These are phyloP conservation scores for Zaprionus inermis DNA, from an alignment of 1,140 invertebrate species.

Conservation along the genomic window DNA sequence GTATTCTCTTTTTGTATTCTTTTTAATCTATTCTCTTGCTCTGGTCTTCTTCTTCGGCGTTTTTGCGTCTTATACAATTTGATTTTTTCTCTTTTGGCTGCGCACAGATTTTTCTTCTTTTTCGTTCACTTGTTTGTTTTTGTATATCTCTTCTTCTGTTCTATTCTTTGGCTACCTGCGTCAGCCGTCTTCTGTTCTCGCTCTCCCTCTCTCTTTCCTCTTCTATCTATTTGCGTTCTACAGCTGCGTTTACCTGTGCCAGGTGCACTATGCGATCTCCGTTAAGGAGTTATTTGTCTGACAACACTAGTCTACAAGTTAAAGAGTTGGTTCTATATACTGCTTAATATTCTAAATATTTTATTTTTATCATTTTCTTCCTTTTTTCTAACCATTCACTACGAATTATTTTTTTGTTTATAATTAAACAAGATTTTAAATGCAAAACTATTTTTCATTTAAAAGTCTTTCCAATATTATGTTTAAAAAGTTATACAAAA, in stretches of 20 bases:
- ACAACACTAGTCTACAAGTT: constrained; percentile 12
- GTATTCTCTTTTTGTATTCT: constrained; percentile 2
- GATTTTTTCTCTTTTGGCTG: constrained; percentile 11
- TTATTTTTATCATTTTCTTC: no score
- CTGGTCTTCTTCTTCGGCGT: not conserved
- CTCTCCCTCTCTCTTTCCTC: not conserved
- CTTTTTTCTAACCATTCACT: no score
- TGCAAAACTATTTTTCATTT: no score
- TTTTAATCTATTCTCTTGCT: not conserved
- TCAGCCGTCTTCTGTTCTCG: constrained; percentile 6
- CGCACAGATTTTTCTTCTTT: constrained; percentile 2
- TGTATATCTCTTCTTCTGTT: constrained; percentile 24
- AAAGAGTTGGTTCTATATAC: not conserved
- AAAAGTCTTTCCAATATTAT: no score
- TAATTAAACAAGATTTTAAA: no score
- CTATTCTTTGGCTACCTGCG: constrained; percentile 32
- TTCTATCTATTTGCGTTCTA: constrained; percentile 43
- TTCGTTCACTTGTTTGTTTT: constrained; percentile 38
- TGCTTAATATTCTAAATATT: no score
- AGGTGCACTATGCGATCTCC: constrained; percentile 43
- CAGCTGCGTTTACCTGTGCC: constrained; percentile 62
- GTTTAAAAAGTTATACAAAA: no score
- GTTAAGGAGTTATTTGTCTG: constrained; percentile 6
- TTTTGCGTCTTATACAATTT: constrained; percentile 23
- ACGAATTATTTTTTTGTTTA: no score